These are phyloP conservation scores for Pectinophora gossypiella DNA, from an alignment of 1,140 invertebrate genomes.

Conservation along the genomic window DNA sequence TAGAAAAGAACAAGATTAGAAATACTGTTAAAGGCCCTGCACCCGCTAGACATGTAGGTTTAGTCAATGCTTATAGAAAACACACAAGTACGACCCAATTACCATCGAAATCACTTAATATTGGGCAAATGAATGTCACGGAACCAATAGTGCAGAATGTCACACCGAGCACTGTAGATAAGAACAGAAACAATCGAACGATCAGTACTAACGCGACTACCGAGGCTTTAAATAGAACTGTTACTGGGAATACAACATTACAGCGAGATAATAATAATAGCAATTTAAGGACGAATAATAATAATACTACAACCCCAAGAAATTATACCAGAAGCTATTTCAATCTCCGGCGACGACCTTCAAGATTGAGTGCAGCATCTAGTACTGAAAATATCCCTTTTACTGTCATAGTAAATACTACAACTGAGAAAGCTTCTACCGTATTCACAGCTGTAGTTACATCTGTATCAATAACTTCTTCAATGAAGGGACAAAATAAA, in stretches of 20 bases:
- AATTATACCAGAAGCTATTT: slow-evolving; percentile 58
- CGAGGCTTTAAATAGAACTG: slow-evolving; percentile 16
- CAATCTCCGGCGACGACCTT: slow-evolving; percentile 51
- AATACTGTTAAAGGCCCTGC: slow-evolving; percentile 69
- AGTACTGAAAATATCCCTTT: slow-evolving; percentile 44
- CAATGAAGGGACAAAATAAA: slow-evolving; percentile 65
- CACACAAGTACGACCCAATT: slow-evolving; percentile 49
- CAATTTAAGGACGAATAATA: slow-evolving; percentile 17
- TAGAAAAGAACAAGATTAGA: slow-evolving; percentile 73
- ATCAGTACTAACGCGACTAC: slow-evolving; percentile 25
- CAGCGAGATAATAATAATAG: slow-evolving; percentile 23
- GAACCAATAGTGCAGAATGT: slow-evolving; percentile 40
- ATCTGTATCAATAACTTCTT: slow-evolving; percentile 72
- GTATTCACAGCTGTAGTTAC: slow-evolving; percentile 74
- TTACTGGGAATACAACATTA: slow-evolving; percentile 18
- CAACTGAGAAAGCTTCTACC: slow-evolving; percentile 60
- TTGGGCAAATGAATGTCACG: slow-evolving; percentile 41
- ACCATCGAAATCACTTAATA: slow-evolving; percentile 37
- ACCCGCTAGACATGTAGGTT: slow-evolving; percentile 58
- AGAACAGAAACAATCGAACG: slow-evolving; percentile 29
- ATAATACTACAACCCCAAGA: slow-evolving; percentile 25
- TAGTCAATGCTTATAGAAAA: slow-evolving; percentile 70
- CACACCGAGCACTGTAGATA: slow-evolving; percentile 32
- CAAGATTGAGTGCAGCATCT: slow-evolving; percentile 39
- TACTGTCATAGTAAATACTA: slow-evolving; percentile 33